Evolutionary conservation across 2,888 invertebrate species (phyloP).

Genomic region (Ypsolopha sequella): DNA sequence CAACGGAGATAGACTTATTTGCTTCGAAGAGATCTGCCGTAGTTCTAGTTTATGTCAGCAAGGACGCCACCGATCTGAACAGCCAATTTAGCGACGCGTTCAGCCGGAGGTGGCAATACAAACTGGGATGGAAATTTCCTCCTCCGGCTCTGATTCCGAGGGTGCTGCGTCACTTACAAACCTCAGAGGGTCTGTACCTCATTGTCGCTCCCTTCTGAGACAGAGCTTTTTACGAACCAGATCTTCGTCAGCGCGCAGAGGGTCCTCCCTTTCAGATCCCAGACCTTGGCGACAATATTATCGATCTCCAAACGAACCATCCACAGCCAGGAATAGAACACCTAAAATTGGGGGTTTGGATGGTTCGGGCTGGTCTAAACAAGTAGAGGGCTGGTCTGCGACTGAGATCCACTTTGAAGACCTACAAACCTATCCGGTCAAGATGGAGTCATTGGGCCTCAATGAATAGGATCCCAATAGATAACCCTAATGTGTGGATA

Average conservation of each 20-base stretch:
- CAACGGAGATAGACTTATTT: slow-evolving; percentile 5
- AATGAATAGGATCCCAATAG: not conserved
- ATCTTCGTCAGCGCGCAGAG: slow-evolving; percentile 7
- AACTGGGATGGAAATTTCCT: slow-evolving; percentile 15
- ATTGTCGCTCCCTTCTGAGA: slow-evolving; percentile 11
- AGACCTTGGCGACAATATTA: slow-evolving; percentile 7
- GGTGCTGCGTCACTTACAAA: slow-evolving; percentile 14
- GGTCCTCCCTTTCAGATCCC: slow-evolving; percentile 8
- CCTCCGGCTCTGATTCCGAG: slow-evolving; percentile 15
- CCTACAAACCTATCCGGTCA: slow-evolving; percentile 11
- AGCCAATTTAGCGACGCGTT: slow-evolving; percentile 10
- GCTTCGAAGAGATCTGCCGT: slow-evolving; percentile 3
- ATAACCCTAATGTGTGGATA: too few relatives aligned
- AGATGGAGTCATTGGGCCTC: slow-evolving; percentile 8
- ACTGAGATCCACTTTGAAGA: slow-evolving; percentile 12
- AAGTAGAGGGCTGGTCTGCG: slow-evolving; percentile 5
- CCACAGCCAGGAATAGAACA: slow-evolving; percentile 8
- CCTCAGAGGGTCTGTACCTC: slow-evolving; percentile 9
- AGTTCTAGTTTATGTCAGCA: not conserved
- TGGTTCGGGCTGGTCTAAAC: slow-evolving; percentile 13
- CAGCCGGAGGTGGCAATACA: slow-evolving; percentile 8
- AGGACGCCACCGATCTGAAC: not conserved
- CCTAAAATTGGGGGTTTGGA: slow-evolving; percentile 13
- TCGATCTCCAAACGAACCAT: slow-evolving; percentile 10
- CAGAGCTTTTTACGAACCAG: slow-evolving; percentile 10